Evolutionary conservation across 2,797 vertebrate species (phyloP), one percentile per base, ranked within the genome.

Genomic region (Trachurus trachurus): DNA sequence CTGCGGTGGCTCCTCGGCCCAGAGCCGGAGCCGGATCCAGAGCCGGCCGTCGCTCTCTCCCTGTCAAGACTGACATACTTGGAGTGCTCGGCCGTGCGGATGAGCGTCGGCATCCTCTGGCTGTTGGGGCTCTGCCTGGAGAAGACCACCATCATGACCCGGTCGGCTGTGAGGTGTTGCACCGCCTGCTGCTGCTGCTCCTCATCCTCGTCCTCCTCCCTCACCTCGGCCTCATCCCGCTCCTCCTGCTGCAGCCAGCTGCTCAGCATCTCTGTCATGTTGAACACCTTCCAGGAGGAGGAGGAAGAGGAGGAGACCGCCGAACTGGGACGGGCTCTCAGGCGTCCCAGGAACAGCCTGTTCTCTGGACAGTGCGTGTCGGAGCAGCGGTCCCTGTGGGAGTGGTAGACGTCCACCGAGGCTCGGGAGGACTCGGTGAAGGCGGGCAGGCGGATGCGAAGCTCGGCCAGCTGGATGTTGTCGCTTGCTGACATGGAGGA

Each of bases 131-230:
- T 89, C 19, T 90, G 92, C 71, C 90, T 96, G 45, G 94, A 96
- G 90, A 97, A 97, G 57, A 98, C 91, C 58, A 98, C 96, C 93
- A 98, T 94, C 91, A 96, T 95, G 74, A 95, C 92, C 10, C 85
- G 86, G 63, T 96, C 89, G 0, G 73, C 71, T 9, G 87, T 84
- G 0, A 81, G 77, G 70, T 93, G 91, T 19, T 87, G 74, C 40
- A 85, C 72, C 29, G 16, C 71, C n/a, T 83, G 71, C 40, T 61
- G 29, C n/a, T 83, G 71, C 40, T 61, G 29, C 3, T 66, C 69
- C 40, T 53, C 47, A 13, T 37, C 53, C 2, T 16, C 9, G n/a
- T 53, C 42, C 39, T 26, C 17, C 39, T 16, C 19, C 49, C 53
- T 54, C 60, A 0, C 80, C 53, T 39, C 77, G 42, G 12, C 71